A percentile compares a stretch with the other conserved stretches of the same genome.
Evolutionary conservation across 2,888 invertebrate genomes (phyloP).

Genomic region (Patella pellucida): DNA sequence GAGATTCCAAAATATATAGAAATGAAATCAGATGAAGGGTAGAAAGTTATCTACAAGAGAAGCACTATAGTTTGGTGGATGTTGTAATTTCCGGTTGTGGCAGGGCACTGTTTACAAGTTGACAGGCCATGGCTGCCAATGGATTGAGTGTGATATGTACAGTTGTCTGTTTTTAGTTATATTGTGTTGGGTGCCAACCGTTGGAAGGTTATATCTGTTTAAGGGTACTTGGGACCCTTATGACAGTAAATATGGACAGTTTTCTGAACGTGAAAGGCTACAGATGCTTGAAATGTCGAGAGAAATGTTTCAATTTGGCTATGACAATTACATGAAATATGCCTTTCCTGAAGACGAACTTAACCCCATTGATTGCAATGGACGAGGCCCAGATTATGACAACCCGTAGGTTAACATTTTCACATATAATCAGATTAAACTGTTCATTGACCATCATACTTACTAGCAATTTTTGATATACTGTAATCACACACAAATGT

Average conservation of each 20-base stretch:
- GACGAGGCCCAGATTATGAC: slow-evolving; percentile 77
- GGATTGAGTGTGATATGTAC: neutral
- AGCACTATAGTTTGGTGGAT: neutral
- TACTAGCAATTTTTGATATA: too few species aligned
- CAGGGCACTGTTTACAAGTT: neutral
- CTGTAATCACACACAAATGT: too few species aligned
- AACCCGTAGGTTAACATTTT: slow-evolving; percentile 72
- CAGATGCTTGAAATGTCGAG: slow-evolving; percentile 69
- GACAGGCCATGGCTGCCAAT: neutral
- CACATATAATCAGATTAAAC: too few species aligned
- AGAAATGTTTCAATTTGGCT: slow-evolving; percentile 76
- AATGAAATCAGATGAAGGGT: too few species aligned
- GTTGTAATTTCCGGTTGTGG: neutral
- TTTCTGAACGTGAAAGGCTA: slow-evolving; percentile 64
- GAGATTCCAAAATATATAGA: too few species aligned
- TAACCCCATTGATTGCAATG: slow-evolving; percentile 77
- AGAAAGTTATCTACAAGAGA: too few species aligned
- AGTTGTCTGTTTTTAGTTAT: neutral
- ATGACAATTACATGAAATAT: slow-evolving; percentile 77
- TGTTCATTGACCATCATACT: too few species aligned
- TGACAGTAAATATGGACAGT: slow-evolving; percentile 63
- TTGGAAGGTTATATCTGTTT: slow-evolving; percentile 37
- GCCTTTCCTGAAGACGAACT: slow-evolving; percentile 78
- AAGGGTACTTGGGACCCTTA: slow-evolving; percentile 48
- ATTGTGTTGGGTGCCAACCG: slow-evolving; percentile 14